Percentiles rank a stretch among this genome's conserved stretches.
These are phyloP conservation scores for Drosophila meridionalis DNA, from an alignment of 2,888 invertebrate genomes.

Conservation along the genomic window DNA sequence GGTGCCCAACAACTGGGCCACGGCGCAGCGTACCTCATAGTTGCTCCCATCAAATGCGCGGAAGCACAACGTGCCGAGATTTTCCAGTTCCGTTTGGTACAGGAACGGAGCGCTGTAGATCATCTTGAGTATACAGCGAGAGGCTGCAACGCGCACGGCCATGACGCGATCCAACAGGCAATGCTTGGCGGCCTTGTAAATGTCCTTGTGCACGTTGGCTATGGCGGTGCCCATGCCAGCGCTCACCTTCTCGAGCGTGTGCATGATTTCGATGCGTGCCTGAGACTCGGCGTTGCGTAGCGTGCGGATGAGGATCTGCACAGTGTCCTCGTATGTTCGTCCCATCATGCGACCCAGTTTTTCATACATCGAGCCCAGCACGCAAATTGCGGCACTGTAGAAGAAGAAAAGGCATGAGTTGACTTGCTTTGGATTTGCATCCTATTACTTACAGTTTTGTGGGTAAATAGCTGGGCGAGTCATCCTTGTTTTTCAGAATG, in stretches of 20 bases:
- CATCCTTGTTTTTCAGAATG: constrained; percentile 97
- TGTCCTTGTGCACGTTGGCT: constrained; percentile 93
- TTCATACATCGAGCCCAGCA: constrained; percentile 98
- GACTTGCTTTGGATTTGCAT: background rate
- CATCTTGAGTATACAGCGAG: constrained; percentile 95
- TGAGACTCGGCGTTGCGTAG: constrained; percentile 98
- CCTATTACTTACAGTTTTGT: constrained; percentile 94
- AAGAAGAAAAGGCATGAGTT: background rate
- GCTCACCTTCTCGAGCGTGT: constrained; percentile 95
- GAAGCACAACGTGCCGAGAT: constrained; percentile 95
- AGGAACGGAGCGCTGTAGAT: constrained; percentile 93
- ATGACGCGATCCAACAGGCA: constrained; percentile 96
- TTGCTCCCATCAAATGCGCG: constrained; percentile 96
- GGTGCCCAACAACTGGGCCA: constrained; percentile 95
- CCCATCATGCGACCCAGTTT: constrained; percentile 99
- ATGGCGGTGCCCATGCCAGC: constrained; percentile 98
- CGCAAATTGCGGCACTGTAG: constrained; percentile 96
- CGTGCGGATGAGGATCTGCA: constrained; percentile 95
- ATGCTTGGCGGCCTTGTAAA: constrained; percentile 95
- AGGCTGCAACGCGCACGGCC: constrained; percentile 96
- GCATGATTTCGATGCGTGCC: constrained; percentile 98
- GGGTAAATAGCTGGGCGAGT: constrained; percentile 97
- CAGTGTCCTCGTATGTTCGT: constrained; percentile 98
- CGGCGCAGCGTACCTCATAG: constrained; percentile 95
- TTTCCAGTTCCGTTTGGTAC: constrained; percentile 95